Conservation (phyloP, 2,797 vertebrate genomes). For the Mus minutoides region DNA sequence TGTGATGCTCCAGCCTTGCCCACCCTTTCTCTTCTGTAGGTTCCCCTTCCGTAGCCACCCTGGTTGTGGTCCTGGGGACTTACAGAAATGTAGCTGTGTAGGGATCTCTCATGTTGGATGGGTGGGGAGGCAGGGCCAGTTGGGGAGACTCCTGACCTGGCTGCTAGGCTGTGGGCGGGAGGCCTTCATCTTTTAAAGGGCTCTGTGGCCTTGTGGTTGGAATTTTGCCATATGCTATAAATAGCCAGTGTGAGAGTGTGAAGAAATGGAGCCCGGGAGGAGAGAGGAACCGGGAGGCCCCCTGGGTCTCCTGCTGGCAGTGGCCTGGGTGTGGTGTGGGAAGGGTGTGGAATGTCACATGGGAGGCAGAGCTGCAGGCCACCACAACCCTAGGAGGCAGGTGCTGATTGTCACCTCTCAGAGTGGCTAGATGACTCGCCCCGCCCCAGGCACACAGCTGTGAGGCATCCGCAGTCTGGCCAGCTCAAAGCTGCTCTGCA, state of each 20-base stretch:
- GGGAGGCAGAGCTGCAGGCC: background rate
- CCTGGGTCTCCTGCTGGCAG: constrained; percentile 89
- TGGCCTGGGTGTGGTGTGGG: background rate
- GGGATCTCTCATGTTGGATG: background rate
- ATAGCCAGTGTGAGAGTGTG: constrained; percentile 87
- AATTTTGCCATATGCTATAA: constrained; percentile 90
- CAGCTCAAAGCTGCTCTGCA: background rate
- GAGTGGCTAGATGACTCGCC: background rate
- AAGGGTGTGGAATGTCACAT: background rate
- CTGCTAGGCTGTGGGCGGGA: constrained; percentile 56
- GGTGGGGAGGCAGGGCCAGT: background rate
- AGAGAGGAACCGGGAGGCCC: constrained; percentile 86
- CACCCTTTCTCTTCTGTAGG: fast-evolving
- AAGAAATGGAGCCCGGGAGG: constrained; percentile 87
- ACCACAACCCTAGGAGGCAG: background rate
- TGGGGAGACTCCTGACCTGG: background rate
- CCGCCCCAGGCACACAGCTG: background rate
- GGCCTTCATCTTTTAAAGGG: constrained; percentile 60
- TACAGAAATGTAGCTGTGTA: background rate
- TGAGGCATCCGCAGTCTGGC: background rate
- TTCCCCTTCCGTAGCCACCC: fast-evolving
- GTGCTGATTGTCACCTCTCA: no score
- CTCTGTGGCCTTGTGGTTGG: constrained; percentile 87
- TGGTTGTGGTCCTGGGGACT: background rate
- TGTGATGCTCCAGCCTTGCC: fast-evolving